Percentiles rank a stretch among this genome's conserved stretches.
These are phyloP conservation scores for Cichladusa arquata DNA, from an alignment of 2,113 vertebrate species.

Conservation along the genomic window DNA sequence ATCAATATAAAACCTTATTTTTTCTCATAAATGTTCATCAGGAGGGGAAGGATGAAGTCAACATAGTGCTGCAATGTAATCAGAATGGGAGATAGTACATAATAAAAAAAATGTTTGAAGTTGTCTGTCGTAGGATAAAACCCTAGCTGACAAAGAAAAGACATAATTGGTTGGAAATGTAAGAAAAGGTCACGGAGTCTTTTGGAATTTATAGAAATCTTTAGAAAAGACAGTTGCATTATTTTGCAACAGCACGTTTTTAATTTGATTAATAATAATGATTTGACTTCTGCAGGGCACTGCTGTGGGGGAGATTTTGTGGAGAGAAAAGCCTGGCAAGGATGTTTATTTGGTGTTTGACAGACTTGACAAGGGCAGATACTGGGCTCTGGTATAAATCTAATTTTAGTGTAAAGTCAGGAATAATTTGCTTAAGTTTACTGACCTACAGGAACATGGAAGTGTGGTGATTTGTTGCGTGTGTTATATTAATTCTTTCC, in stretches of 20 bases:
- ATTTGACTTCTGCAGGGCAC: not conserved
- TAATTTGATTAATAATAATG: not conserved
- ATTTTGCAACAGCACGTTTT: not conserved
- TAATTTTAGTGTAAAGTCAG: not conserved
- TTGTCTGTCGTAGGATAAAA: not conserved
- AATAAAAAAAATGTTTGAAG: not conserved
- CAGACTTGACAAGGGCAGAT: not conserved
- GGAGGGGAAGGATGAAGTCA: not conserved
- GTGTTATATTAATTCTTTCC: accelerated
- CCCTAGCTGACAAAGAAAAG: not conserved
- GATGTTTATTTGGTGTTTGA: not conserved
- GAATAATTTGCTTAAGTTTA: not conserved
- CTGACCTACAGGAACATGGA: not conserved
- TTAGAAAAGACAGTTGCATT: not conserved
- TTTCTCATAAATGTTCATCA: not conserved
- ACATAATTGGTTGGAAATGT: not conserved
- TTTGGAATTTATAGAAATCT: not conserved
- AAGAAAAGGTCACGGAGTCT: not conserved
- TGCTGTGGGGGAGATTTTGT: not conserved
- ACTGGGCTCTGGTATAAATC: not conserved
- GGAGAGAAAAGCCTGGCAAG: not conserved
- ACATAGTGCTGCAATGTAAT: not conserved
- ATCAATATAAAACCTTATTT: not conserved
- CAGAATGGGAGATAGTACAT: not conserved
- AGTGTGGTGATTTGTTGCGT: not conserved